phyloP scores from a whole-genome alignment of 2,113 vertebrate species.

The Chamaea fasciata region DNA sequence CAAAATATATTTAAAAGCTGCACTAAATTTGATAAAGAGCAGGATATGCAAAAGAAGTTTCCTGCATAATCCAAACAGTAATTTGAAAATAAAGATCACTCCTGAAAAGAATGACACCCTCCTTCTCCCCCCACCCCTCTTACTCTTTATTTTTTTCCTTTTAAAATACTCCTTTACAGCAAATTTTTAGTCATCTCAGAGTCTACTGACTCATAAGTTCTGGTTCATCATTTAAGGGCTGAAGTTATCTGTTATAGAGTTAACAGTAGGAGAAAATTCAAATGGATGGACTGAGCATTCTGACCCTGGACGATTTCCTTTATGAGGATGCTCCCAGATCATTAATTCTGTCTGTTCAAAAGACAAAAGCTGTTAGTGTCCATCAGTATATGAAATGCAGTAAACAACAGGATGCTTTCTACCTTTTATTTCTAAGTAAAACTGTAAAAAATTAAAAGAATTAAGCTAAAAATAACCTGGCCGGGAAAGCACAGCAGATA shows the following conservation, averaged over 20 bases:
- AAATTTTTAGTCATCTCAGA: neutral
- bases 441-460: neutral
- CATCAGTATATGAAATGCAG: neutral
- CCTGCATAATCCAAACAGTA: neutral
- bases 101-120: rapidly evolving
- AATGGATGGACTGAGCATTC: neutral
- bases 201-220: neutral
- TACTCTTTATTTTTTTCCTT: neutral
- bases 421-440: neutral
- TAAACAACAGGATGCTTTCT: neutral
- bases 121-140: rapidly evolving
- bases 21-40: neutral
- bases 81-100: neutral
- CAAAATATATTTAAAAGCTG: neutral
- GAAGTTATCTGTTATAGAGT: neutral
- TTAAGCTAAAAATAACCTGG: neutral
- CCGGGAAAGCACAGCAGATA: neutral
- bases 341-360: neutral
- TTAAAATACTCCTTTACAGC: neutral
- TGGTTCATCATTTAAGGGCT: neutral
- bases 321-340: neutral
- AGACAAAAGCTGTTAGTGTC: neutral
- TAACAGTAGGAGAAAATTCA: neutral
- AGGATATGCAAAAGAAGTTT: neutral
- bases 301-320: neutral